Evolutionary conservation across 2,797 vertebrate genomes (phyloP).

Genomic region (Rhinophrynus dorsalis): DNA sequence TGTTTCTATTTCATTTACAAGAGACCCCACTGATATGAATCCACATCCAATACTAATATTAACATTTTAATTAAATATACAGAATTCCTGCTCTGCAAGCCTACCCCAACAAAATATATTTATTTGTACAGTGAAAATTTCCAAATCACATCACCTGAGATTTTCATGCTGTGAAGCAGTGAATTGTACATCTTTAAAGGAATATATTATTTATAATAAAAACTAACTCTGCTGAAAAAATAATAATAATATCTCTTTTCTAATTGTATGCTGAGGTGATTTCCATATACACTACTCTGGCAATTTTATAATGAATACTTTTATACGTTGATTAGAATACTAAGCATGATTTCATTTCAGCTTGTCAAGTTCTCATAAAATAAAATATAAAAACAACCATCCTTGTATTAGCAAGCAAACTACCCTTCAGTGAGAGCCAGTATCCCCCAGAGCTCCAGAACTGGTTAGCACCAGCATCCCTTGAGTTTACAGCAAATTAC

Average conservation of each 20-base stretch:
- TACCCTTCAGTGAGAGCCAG: constrained; percentile 76
- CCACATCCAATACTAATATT: constrained; percentile 26
- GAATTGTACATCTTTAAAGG: constrained; percentile 60
- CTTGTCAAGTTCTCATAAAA: constrained; percentile 80
- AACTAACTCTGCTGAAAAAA: no score
- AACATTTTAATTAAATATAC: constrained; percentile 44
- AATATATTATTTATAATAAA: constrained; percentile 62
- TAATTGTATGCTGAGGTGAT: constrained; percentile 67
- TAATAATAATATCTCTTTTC: constrained; percentile 52
- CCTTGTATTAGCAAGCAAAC: constrained; percentile 81
- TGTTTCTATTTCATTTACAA: no score
- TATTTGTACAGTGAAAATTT: constrained; percentile 20
- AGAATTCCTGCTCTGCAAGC: neutral
- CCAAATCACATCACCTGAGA: constrained; percentile 55
- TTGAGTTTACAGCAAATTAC: constrained; percentile 93
- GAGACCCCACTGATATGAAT: neutral
- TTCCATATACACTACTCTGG: constrained; percentile 59
- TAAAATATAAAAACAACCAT: constrained; percentile 83
- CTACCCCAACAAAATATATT: neutral
- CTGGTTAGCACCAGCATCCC: constrained; percentile 83
- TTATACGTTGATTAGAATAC: constrained; percentile 77
- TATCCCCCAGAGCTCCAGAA: constrained; percentile 79
- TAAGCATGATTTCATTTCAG: constrained; percentile 76
- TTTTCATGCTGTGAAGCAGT: constrained; percentile 60
- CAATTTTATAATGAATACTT: constrained; percentile 71